Base-by-base conservation (phyloP, 2,113 vertebrate species). In the Tragulus kanchil region DNA sequence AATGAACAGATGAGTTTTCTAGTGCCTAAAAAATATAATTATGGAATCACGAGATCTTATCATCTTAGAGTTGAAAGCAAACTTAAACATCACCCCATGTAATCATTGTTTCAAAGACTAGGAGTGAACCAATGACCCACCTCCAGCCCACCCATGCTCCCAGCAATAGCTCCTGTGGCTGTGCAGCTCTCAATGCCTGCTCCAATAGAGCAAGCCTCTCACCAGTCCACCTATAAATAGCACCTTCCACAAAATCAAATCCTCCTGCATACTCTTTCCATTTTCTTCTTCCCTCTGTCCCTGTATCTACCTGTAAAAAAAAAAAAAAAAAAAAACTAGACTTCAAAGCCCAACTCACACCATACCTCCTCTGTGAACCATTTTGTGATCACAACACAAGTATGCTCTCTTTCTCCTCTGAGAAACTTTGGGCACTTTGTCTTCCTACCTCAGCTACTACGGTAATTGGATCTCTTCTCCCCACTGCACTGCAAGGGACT, bases 41-140 rank as follows among this genome's bases (percentile, higher is more conserved):
- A 54, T 9, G 8, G 9, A 79, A 77, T 88, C 58, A 45, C 79
- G 31, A 64, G 69, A 82, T 69, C 52, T 61, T 96, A 87, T 5
- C 6, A 85, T 78, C 62, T 85, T 52, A 90, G 59, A 6, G 48
- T 69, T 81, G 50, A 84, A 92, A 95, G 61, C 36, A 90, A 69
- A 85, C 26, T 50, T 77, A 65, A 91, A 65, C 83, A 15, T 81
- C 62, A 81, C 42, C 45, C 25, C 56, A 62, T 50, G 14, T 8
- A 56, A 64, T 23, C 52, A 52, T 58, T 90, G 62, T 90, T 69
- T 96, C n/a, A 56, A 85, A 73, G 28, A 31, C 26, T 14, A 78
- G 90, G 26, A 65, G 48, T 65, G 82, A 90, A 69, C 61, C 52
- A 52, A 58, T 71, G 48, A 13, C 54, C 50, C 8, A 2, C 14